phyloP scores from a whole-genome alignment of 2,797 vertebrate genomes.

The Benthosema pterotum region DNA sequence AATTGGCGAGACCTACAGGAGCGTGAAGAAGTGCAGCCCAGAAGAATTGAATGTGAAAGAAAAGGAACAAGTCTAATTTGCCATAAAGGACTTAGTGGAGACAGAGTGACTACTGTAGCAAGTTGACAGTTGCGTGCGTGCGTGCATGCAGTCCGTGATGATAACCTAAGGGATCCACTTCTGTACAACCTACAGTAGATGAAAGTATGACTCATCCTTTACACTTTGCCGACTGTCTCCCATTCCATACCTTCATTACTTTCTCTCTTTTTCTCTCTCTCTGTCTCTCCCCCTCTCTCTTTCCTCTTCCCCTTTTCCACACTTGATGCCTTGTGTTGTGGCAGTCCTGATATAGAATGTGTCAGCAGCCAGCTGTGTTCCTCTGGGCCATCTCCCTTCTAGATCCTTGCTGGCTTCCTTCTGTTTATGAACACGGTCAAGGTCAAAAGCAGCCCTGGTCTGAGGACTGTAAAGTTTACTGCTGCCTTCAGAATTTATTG shows the following conservation, averaged over 20 bases:
- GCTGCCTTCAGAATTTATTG: not conserved
- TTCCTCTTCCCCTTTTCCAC: too few species aligned
- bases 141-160: not conserved
- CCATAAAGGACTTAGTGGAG: slow-evolving; percentile 35
- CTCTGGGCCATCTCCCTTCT: not conserved
- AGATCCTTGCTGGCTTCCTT: not conserved
- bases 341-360: not conserved
- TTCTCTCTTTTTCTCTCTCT: not conserved
- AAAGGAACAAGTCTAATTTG: slow-evolving; percentile 19
- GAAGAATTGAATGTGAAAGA: slow-evolving; percentile 9
- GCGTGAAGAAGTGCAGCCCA: slow-evolving; percentile 8
- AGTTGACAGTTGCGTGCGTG: not conserved
- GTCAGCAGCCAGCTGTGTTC: not conserved
- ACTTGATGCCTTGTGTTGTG: not conserved
- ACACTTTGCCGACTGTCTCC: too few species aligned
- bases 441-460: not conserved
- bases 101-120: not conserved
- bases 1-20: slow-evolving; percentile 27
- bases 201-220: not conserved
- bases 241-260: not conserved
- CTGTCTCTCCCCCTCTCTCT: too few species aligned
- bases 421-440: not conserved
- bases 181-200: not conserved
- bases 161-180: not conserved
- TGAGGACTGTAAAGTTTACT: not conserved